Evolutionary conservation across 2,888 invertebrate species (phyloP).

Genomic region (Drosophila paucipuncta): DNA sequence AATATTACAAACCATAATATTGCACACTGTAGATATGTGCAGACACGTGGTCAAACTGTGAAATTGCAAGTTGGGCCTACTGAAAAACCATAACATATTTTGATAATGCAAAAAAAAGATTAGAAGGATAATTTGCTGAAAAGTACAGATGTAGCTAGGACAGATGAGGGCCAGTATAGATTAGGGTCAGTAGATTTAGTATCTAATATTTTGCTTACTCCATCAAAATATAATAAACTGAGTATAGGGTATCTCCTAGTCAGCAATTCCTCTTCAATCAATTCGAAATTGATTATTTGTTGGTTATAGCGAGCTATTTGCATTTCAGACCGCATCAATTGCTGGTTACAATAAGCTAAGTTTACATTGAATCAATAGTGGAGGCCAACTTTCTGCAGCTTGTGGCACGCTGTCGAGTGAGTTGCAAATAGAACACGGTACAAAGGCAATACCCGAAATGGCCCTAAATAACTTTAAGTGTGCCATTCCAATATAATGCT

Average conservation of each 20-base stretch:
- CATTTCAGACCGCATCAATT: background rate
- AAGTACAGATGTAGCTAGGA: background rate
- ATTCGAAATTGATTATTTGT: background rate
- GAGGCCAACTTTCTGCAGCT: conserved; percentile 4
- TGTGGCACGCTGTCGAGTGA: conserved; percentile 19
- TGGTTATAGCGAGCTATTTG: background rate
- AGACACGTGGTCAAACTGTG: background rate
- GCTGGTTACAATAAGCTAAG: conserved; percentile 2
- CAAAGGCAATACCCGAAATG: background rate
- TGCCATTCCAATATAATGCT: background rate
- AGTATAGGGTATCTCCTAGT: background rate
- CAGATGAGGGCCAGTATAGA: background rate
- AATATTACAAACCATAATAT: background rate
- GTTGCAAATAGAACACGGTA: conserved; percentile 10
- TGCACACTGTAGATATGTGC: background rate
- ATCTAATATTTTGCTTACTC: background rate
- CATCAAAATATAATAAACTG: background rate
- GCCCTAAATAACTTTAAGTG: background rate
- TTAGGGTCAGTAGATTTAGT: background rate
- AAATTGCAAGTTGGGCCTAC: background rate
- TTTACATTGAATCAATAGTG: background rate
- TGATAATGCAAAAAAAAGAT: background rate
- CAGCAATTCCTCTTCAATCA: no score
- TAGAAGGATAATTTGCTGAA: background rate
- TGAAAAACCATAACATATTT: background rate